Percentiles rank a stretch among this genome's conserved stretches.
These are phyloP conservation scores for Montipora efflorescens DNA, from an alignment of 64 coral and sea anemone genomes.

Conservation along the genomic window DNA sequence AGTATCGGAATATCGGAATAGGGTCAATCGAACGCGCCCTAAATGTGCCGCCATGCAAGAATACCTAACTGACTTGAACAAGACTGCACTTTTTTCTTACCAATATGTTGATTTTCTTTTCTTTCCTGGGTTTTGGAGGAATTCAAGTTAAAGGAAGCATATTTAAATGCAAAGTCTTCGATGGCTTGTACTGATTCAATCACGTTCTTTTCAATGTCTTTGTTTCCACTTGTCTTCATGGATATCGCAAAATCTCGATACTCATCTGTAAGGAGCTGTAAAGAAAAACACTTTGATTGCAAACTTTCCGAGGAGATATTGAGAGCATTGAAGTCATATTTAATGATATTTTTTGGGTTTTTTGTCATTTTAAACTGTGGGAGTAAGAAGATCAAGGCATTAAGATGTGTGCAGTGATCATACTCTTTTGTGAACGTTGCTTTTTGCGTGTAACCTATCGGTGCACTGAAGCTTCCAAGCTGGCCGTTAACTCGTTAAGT, in stretches of 20 bases:
- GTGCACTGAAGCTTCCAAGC: no score
- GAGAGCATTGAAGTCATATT: no score
- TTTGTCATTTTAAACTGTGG: no score
- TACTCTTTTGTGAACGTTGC: no score
- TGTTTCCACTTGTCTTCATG: neutral
- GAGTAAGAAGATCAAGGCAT: no score
- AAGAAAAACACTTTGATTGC: neutral
- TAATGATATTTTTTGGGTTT: no score
- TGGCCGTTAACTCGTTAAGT: no score
- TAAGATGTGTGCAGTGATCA: no score
- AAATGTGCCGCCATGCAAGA: no score
- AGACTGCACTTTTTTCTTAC: neutral
- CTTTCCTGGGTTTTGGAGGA: neutral
- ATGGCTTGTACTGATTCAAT: neutral
- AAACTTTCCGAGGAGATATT: no score
- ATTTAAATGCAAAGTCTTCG: constrained; percentile 28
- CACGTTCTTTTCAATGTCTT: neutral
- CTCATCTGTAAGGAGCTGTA: constrained; percentile 17
- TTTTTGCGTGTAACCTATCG: no score
- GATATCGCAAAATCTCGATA: neutral
- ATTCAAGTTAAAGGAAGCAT: constrained; percentile 24
- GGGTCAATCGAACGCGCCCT: neutral
- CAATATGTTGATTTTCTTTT: constrained; percentile 28
- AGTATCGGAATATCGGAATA: no score
- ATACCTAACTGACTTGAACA: neutral